Evolutionary conservation across 2,888 invertebrate genomes (phyloP), one percentile per base, ranked within the genome.

Genomic region (Nemapogon koenigi): DNA sequence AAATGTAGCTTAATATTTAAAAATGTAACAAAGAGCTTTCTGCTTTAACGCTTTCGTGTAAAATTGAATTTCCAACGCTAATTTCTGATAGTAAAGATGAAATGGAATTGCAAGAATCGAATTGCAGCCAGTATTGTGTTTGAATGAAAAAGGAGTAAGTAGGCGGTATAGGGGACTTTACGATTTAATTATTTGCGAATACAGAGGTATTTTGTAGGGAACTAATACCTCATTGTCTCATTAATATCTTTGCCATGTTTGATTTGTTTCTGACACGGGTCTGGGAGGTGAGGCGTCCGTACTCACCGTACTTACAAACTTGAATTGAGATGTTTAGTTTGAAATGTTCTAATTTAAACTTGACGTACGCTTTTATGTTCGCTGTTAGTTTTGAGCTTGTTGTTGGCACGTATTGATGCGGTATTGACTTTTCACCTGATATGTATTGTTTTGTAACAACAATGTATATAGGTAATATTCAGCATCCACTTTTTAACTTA

Each of bases 181-280:
- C 78, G 78, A 78, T 78, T 78, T 78, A 76, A 78, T 78, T 78
- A 78, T 78, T 78, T 69, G 78, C 76, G 70, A 76, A 73, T 75
- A 72, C 75, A 70, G 73, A 73, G 78, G 76, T 75, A 78, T 76
- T 78, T 78, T 78, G 78, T 78, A 75, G 67, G 72, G 68, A 62
- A 67, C 78, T 78, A 78, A 78, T 78, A 76, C 70, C 73, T 75
- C 71, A 76, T 78, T 78, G 78, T 78, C 75, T 76, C 75, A 75
- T 76, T 78, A 78, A 76, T 78, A 78, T 75, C 73, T 69, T 63
- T 62, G 75, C 76, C 75, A 76, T 76, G 70, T 76, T 73, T 76
- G 76, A 75, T 73, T 73, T 78, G 78, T 78, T 75, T 76, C 70
- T 33, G 33, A 33, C 33, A 33, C 18, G 14, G 13, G 28, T 28